Conservation (phyloP, 2,888 invertebrate species). For the Morpho deidamia region DNA sequence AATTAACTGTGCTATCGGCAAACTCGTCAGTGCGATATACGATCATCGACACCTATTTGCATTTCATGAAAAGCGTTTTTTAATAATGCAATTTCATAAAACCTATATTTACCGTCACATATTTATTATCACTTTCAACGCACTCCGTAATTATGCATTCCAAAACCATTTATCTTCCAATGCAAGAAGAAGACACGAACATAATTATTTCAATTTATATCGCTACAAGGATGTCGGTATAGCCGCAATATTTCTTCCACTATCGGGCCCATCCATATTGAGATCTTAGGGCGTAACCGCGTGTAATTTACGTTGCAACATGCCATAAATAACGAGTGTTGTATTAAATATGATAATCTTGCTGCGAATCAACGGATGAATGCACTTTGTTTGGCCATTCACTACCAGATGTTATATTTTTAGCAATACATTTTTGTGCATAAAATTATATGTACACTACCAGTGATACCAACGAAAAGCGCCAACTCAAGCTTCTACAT, state of each 20-base stretch:
- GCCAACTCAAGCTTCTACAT: too few species aligned
- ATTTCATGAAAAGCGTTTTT: too few species aligned
- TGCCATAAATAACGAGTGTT: conserved; percentile 40
- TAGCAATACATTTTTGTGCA: too few species aligned
- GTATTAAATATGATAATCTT: conserved; percentile 57
- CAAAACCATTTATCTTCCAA: background rate
- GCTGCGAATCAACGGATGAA: conserved; percentile 44
- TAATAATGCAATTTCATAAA: too few species aligned
- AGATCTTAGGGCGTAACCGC: conserved; percentile 57
- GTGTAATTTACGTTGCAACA: conserved; percentile 51
- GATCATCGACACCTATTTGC: too few species aligned
- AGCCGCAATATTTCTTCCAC: conserved; percentile 29
- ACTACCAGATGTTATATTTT: conserved; percentile 10
- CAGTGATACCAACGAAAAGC: too few species aligned
- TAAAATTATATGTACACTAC: too few species aligned
- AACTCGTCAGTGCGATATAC: too few species aligned
- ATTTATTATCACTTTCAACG: too few species aligned
- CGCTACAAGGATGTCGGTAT: conserved; percentile 23
- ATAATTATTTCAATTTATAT: conserved; percentile 25
- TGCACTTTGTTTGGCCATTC: conserved; percentile 45
- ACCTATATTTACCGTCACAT: too few species aligned
- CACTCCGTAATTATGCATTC: too few species aligned
- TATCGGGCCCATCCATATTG: conserved; percentile 50
- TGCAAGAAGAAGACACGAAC: conserved; percentile 1
- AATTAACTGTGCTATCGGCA: too few species aligned